phyloP scores from a whole-genome alignment of 2,888 invertebrate genomes.

The Sclerodermus sp. region DNA sequence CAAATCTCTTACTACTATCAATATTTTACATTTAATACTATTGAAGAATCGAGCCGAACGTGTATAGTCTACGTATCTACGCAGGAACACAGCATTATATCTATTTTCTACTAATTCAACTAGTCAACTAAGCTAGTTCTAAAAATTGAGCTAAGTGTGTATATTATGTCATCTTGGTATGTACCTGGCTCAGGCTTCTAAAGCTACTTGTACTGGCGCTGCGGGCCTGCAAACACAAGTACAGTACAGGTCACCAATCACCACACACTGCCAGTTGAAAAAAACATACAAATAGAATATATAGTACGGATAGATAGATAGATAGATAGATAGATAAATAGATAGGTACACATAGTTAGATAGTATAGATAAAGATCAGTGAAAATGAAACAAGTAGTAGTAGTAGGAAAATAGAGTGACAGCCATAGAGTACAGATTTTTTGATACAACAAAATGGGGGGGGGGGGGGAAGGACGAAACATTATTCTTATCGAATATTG shows the following conservation, averaged over 20 bases:
- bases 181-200: constrained; percentile 88
- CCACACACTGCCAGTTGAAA: constrained; percentile 43
- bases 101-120: constrained; percentile 19
- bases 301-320: constrained; percentile 10
- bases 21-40: too few species aligned
- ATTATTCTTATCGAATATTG: too few species aligned
- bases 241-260: constrained; percentile 55
- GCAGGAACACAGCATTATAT: constrained; percentile 12
- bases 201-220: constrained; percentile 88
- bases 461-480: too few species aligned
- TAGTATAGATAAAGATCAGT: constrained; percentile 10
- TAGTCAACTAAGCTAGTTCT: too few species aligned
- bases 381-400: too few species aligned
- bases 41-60: not conserved
- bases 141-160: constrained; percentile 26
- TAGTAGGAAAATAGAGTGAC: not conserved
- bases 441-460: too few species aligned
- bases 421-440: constrained; percentile 5
- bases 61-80: constrained; percentile 28
- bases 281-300: constrained; percentile 26
- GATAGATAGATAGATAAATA: constrained; percentile 11
- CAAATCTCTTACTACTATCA: too few species aligned
- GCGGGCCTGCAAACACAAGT: constrained; percentile 75
- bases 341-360: constrained; percentile 15
- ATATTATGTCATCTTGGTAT: constrained; percentile 46